These are phyloP conservation scores for Typhlomys cinereus DNA, from an alignment of 2,113 vertebrate species.

Conservation along the genomic window DNA sequence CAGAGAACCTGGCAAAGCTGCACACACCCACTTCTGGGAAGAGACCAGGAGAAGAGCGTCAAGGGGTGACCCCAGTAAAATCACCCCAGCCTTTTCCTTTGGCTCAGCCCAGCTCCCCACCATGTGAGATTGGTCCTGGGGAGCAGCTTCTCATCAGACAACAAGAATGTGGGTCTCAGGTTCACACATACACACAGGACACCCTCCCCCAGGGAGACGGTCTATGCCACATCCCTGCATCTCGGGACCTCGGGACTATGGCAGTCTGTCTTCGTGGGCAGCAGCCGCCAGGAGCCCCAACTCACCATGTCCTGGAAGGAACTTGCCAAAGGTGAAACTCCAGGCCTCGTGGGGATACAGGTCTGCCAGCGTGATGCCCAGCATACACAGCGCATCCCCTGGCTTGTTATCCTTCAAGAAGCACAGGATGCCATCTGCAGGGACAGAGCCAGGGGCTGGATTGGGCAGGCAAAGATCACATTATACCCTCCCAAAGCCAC, in stretches of 20 bases:
- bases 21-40: constrained; percentile 85
- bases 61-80: background rate
- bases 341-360: constrained; percentile 86
- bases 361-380: constrained; percentile 85
- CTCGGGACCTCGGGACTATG: background rate
- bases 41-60: background rate
- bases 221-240: too few relatives aligned
- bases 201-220: background rate
- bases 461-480: too few relatives aligned
- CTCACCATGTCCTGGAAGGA: constrained; percentile 85
- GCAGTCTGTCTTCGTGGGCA: background rate
- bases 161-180: fast-evolving
- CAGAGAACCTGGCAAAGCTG: constrained; percentile 86
- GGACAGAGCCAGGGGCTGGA: background rate
- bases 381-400: constrained; percentile 84
- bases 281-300: background rate
- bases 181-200: fast-evolving
- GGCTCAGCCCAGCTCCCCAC: background rate
- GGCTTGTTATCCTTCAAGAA: constrained; percentile 87
- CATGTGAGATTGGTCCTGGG: too few relatives aligned
- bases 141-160: background rate
- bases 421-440: constrained; percentile 84
- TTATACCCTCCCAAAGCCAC: too few relatives aligned
- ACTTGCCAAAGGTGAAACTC: constrained; percentile 86
- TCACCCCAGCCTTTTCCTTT: background rate